Evolutionary conservation across 2,797 vertebrate genomes (phyloP).

Genomic region (Lithobates pipiens): DNA sequence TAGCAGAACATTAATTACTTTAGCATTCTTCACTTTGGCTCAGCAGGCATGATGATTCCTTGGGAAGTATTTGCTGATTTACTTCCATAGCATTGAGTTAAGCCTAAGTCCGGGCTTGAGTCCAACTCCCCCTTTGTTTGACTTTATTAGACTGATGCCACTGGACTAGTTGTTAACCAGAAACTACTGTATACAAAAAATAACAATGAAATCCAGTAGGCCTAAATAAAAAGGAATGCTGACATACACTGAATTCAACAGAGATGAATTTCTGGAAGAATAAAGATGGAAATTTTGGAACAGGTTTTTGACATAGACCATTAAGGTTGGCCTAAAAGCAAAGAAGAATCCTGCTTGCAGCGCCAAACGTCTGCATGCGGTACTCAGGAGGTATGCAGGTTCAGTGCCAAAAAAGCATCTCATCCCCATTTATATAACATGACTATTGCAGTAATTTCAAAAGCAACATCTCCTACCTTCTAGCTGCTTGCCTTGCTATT

Average conservation of each 20-base stretch:
- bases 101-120: too few relatives aligned
- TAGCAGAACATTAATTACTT: too few relatives aligned
- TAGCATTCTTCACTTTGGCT: too few relatives aligned
- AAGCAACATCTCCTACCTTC: background rate
- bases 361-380: slow-evolving; percentile 22
- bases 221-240: background rate
- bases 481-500: background rate
- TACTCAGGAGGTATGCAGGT: slow-evolving; percentile 2
- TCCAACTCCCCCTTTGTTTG: too few relatives aligned
- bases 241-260: background rate
- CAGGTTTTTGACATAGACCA: slow-evolving; percentile 44
- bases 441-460: background rate
- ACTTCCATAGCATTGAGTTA: too few relatives aligned
- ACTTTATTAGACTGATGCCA: too few relatives aligned
- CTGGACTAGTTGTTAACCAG: too few relatives aligned
- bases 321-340: slow-evolving; percentile 13
- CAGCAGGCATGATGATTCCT: too few relatives aligned
- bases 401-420: slow-evolving; percentile 16
- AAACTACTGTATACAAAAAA: too few relatives aligned
- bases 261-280: slow-evolving; percentile 7
- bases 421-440: slow-evolving; percentile 21
- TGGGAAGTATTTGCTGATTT: too few relatives aligned
- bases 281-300: slow-evolving; percentile 9
- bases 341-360: background rate
- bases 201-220: background rate